Evolutionary conservation across 2,888 invertebrate species (phyloP), one percentile per base, ranked within the genome.

Genomic region (Rambutsinella grinnellia): DNA sequence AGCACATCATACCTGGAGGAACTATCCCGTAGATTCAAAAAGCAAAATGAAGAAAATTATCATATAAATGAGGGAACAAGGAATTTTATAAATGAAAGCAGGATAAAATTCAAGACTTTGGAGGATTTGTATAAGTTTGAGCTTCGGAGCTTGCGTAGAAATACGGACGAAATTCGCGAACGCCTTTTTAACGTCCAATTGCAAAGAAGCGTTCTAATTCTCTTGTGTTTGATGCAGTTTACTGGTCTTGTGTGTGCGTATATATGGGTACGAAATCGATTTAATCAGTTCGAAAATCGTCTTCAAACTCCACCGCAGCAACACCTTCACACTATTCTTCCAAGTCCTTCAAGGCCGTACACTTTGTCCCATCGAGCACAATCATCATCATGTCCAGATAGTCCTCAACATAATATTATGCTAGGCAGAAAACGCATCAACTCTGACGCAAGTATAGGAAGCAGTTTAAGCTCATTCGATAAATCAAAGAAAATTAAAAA

Each of bases 1-100:
- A n/a, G n/a, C 82, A 94, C 95, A 76, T 96, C 97, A 87, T 99
- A 99, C 87, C 89, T 99, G 82, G 98, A 98, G 87, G 98, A 99
- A 86, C 88, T 99, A 82, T 97, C 97, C 87, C 91, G 94, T 69
- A 90, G 97, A 17, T 99, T 98, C 88, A 96, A 96, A 86, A 95
- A 94, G 84, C 97, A 98, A 88, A 96, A 97, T 61, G 97, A 98
- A 87, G 97, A 97, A 24, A 79, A 78, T 15, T 44, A 74, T 57
- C 49, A 71, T 15, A n/a, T 76, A 1, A 77, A 70, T 63, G 82
- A 83, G 53, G 65, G 60, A 15, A 70, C 78, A 13, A 81, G 78
- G 66, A 74, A 66, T 8, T 77, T 71, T 68, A 53, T 80, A 36
- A 83, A 84, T 71, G 82, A 83, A 13, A 81, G 82, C 23, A 26